Conservation (phyloP, 1,140 invertebrate genomes). For the Ditylenchus dipsaci region DNA sequence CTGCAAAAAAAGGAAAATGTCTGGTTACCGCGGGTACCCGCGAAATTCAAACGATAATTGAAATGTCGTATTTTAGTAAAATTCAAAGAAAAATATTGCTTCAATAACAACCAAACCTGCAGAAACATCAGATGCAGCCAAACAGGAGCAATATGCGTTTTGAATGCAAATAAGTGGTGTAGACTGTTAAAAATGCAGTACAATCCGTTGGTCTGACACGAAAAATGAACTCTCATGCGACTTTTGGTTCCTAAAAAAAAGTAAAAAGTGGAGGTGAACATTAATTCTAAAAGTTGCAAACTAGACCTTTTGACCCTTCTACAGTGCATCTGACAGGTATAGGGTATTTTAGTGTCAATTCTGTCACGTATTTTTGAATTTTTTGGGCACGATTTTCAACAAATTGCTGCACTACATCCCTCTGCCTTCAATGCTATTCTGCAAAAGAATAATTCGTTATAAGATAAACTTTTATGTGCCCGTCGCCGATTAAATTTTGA, state of each 20-base stretch:
- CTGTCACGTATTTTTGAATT: slow-evolving; percentile 42
- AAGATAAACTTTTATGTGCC: too few relatives aligned
- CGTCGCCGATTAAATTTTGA: too few relatives aligned
- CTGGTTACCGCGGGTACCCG: too few relatives aligned
- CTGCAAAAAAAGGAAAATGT: too few relatives aligned
- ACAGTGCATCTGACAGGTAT: slow-evolving; percentile 52
- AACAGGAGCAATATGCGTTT: slow-evolving; percentile 76
- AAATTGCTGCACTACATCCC: slow-evolving; percentile 51
- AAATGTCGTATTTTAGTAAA: background rate
- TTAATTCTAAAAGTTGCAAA: background rate
- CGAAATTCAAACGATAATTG: too few relatives aligned
- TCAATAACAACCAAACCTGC: slow-evolving; percentile 68
- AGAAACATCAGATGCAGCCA: slow-evolving; percentile 95
- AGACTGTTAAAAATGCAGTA: slow-evolving; percentile 79
- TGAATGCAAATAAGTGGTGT: slow-evolving; percentile 73
- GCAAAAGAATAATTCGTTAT: background rate
- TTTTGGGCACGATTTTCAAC: slow-evolving; percentile 47
- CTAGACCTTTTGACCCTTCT: slow-evolving; percentile 43
- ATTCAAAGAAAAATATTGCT: background rate
- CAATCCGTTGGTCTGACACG: slow-evolving; percentile 67
- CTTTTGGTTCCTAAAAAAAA: slow-evolving; percentile 32
- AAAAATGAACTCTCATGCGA: slow-evolving; percentile 75
- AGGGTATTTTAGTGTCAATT: slow-evolving; percentile 44
- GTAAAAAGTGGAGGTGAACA: background rate
- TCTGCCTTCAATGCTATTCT: slow-evolving; percentile 14